phyloP scores from a whole-genome alignment of 2,113 vertebrate species.

The Sander vitreus region DNA sequence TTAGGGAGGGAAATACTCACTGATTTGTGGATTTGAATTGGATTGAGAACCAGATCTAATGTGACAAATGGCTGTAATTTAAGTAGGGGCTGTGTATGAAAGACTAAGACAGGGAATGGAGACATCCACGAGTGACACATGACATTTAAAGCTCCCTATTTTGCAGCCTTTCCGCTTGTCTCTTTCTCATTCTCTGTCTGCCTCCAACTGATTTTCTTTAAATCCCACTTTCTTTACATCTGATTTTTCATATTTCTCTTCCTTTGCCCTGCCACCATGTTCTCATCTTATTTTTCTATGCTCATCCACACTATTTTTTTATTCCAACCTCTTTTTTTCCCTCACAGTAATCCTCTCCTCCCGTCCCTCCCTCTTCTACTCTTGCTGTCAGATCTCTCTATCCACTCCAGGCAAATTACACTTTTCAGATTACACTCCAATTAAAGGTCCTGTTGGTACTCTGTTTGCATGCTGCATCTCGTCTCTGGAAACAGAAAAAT shows the following conservation, averaged over 20 bases:
- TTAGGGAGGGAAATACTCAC: slow-evolving; percentile 64
- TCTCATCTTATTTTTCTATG: slow-evolving; percentile 44
- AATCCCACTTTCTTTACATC: slow-evolving; percentile 36
- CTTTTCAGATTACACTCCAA: slow-evolving; percentile 83
- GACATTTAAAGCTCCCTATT: slow-evolving; percentile 26
- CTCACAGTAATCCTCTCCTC: slow-evolving; percentile 64
- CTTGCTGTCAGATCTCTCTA: slow-evolving; percentile 71
- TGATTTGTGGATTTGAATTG: slow-evolving; percentile 78
- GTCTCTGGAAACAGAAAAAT: slow-evolving; percentile 51
- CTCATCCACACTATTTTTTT: slow-evolving; percentile 40
- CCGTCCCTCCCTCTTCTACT: slow-evolving; percentile 51
- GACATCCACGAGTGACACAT: slow-evolving; percentile 12
- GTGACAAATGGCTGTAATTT: slow-evolving; percentile 64
- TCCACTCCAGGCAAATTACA: slow-evolving; percentile 81
- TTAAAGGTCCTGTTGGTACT: slow-evolving; percentile 73
- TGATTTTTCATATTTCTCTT: slow-evolving; percentile 21
- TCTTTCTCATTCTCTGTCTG: slow-evolving; percentile 1
- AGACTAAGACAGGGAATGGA: slow-evolving; percentile 18
- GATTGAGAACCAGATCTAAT: slow-evolving; percentile 68
- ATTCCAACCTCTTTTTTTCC: slow-evolving; percentile 13
- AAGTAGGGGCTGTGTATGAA: slow-evolving; percentile 17
- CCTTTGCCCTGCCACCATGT: slow-evolving; percentile 20
- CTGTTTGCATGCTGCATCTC: slow-evolving; percentile 57
- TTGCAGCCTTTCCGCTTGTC: slow-evolving; percentile 7
- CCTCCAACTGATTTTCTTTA: slow-evolving; percentile 4